A percentile compares a stretch with the other conserved stretches of the same genome.
phyloP scores from a whole-genome alignment of 2,888 invertebrate genomes.

The Anorthoa munda region DNA sequence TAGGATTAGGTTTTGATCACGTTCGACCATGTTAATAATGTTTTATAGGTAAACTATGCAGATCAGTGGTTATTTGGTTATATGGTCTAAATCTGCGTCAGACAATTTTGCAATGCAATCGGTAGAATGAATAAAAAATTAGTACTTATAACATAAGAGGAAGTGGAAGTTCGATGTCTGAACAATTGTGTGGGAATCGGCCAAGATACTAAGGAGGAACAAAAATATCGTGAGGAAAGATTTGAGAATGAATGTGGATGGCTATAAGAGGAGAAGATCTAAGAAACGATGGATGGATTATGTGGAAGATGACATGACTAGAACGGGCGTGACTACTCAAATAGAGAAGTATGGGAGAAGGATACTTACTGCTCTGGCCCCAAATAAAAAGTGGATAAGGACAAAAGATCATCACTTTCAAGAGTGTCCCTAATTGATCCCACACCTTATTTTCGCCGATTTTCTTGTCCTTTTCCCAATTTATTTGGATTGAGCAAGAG shows the following conservation, averaged over 20 bases:
- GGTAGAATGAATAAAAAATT: too few species aligned
- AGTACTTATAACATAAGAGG: too few species aligned
- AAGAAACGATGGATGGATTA: neutral
- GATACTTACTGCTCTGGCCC: neutral
- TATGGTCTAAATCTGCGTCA: neutral
- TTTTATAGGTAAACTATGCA: slow-evolving; percentile 3
- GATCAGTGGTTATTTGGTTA: neutral
- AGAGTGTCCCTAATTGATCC: neutral
- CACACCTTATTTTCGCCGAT: too few species aligned
- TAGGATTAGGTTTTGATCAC: slow-evolving; percentile 23
- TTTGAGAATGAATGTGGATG: neutral
- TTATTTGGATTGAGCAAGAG: neutral
- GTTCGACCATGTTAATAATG: slow-evolving; percentile 17
- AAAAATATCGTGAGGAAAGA: neutral
- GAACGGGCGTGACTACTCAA: too few species aligned
- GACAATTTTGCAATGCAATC: neutral
- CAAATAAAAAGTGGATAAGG: neutral
- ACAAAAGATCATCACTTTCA: neutral
- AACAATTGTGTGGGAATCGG: too few species aligned
- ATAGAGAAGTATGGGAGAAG: neutral
- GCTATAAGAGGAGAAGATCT: neutral
- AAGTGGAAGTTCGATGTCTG: too few species aligned
- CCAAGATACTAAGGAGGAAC: neutral
- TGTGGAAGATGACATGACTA: neutral
- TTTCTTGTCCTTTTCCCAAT: too few species aligned